phyloP scores from a whole-genome alignment of 2,797 vertebrate genomes.

The Sebastes diploproa region DNA sequence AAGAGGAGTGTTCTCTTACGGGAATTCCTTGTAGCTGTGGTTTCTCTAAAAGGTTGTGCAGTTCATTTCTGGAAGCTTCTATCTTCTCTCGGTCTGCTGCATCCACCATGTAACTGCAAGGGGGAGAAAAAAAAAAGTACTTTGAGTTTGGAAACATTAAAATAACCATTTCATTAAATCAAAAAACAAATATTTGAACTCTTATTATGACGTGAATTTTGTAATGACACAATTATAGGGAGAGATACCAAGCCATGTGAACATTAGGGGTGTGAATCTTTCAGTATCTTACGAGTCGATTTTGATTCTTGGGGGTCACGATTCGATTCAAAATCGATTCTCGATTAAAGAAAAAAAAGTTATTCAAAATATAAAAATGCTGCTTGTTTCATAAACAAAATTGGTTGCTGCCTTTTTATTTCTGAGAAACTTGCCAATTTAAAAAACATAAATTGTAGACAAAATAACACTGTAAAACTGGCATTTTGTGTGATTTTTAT shows the following conservation, averaged over 20 bases:
- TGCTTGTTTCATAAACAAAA: no score
- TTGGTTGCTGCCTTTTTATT: no score
- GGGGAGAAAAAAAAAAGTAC: no score
- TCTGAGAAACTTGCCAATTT: no score
- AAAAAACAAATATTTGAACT: neutral
- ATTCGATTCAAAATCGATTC: no score
- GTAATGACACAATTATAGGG: neutral
- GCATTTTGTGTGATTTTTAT: no score
- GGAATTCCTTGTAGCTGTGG: conserved; percentile 98
- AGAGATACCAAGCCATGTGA: neutral
- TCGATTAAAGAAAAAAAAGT: no score
- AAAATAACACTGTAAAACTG: no score
- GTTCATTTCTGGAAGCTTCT: conserved; percentile 96
- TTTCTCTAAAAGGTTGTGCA: conserved; percentile 98
- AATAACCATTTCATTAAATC: neutral
- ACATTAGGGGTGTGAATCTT: neutral
- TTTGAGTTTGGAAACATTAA: neutral
- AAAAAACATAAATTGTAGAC: no score
- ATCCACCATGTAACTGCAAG: conserved; percentile 96
- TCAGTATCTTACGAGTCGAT: no score
- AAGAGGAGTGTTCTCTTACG: conserved; percentile 78
- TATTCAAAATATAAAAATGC: no score
- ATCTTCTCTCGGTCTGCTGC: conserved; percentile 97
- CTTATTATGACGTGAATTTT: neutral
- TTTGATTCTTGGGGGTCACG: no score